These are phyloP conservation scores for Pseudomyrmex cubaensis DNA, from an alignment of 1,140 invertebrate genomes.

Conservation along the genomic window DNA sequence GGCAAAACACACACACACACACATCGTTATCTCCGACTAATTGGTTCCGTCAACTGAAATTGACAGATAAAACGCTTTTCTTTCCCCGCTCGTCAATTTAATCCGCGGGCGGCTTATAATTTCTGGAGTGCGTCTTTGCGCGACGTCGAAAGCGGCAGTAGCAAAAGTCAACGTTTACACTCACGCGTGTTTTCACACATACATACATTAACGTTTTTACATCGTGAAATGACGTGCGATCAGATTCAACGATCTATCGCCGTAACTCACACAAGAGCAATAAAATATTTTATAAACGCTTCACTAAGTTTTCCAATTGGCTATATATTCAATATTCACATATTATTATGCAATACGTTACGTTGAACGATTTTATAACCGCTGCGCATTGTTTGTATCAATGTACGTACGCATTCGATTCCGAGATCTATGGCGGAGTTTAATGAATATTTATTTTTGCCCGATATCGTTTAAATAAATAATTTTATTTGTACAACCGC, in stretches of 20 bases:
- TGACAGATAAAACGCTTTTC: slow-evolving; percentile 16
- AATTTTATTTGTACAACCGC: slow-evolving; percentile 34
- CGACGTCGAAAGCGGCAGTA: not conserved
- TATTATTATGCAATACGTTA: slow-evolving; percentile 5
- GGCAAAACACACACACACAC: slow-evolving; percentile 36
- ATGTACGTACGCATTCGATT: slow-evolving; percentile 19
- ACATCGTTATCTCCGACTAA: slow-evolving; percentile 58
- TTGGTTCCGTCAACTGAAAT: slow-evolving; percentile 13
- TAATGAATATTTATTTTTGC: slow-evolving; percentile 55
- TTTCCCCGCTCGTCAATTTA: not conserved
- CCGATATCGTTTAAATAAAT: slow-evolving; percentile 47
- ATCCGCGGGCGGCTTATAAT: not conserved
- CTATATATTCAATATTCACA: slow-evolving; percentile 35
- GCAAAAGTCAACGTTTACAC: not conserved
- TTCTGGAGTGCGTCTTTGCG: not conserved
- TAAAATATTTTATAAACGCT: not conserved
- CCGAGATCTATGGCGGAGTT: slow-evolving; percentile 2
- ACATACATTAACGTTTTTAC: not conserved
- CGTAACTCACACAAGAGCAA: not conserved
- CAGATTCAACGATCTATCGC: not conserved
- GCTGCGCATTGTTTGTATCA: not conserved
- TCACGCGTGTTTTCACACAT: not conserved
- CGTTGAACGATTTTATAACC: slow-evolving; percentile 45
- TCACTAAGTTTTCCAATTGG: not conserved
- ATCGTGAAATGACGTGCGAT: not conserved